A percentile compares a stretch with the other conserved stretches of the same genome.
Conservation (phyloP, 1,140 invertebrate genomes). For the Mactra quadrangularis region DNA sequence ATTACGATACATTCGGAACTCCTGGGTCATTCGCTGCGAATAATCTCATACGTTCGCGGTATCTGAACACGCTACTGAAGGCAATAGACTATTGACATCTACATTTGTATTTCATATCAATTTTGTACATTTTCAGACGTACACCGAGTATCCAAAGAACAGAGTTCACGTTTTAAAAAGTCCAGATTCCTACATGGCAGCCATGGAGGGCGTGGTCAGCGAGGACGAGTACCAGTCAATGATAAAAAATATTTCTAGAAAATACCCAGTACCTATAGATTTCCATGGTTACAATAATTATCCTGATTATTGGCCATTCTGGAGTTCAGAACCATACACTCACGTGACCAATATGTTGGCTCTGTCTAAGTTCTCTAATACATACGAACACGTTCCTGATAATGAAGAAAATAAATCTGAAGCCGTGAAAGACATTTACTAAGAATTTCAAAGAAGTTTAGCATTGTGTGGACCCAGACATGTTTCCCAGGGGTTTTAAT, state of each 20-base stretch:
- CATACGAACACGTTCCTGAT: slow-evolving; percentile 8
- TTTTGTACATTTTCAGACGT: slow-evolving; percentile 7
- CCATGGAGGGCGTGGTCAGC: slow-evolving; percentile 1
- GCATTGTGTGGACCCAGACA: no score
- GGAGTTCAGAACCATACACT: slow-evolving; percentile 74
- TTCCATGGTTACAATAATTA: slow-evolving; percentile 75
- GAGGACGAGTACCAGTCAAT: slow-evolving; percentile 17
- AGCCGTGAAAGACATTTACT: no score
- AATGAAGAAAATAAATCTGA: no score
- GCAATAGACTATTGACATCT: no score
- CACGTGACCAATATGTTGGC: slow-evolving; percentile 72
- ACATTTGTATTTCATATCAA: no score
- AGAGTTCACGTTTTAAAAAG: not conserved
- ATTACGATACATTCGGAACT: no score
- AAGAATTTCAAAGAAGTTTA: no score
- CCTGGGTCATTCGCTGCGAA: no score
- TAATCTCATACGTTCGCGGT: no score
- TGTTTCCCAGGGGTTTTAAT: no score
- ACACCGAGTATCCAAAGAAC: slow-evolving; percentile 27
- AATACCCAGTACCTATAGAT: slow-evolving; percentile 50
- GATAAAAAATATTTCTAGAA: not conserved
- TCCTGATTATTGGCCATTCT: slow-evolving; percentile 71
- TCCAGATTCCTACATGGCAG: not conserved
- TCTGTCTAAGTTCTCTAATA: slow-evolving; percentile 70
- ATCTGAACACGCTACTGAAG: no score